Conservation (phyloP, 2,113 vertebrate genomes). For the Percopsis transmontana region DNA sequence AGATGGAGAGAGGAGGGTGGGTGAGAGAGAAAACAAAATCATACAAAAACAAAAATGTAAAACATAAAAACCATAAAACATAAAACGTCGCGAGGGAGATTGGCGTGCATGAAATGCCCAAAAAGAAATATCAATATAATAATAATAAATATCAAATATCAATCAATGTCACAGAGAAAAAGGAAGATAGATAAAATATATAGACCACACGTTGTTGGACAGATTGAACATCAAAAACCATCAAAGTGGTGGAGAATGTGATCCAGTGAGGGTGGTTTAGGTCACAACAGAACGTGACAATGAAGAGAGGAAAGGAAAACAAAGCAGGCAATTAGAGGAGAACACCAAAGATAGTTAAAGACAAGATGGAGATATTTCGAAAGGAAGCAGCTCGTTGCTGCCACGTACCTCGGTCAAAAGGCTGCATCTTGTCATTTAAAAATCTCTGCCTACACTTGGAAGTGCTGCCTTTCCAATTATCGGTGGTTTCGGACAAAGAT, state of each 20-base stretch:
- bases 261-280: constrained; percentile 28
- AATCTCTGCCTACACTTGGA: constrained; percentile 36
- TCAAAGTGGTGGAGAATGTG: constrained; percentile 65
- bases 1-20: constrained; percentile 54
- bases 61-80: constrained; percentile 28
- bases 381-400: not conserved
- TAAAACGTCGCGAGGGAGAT: constrained; percentile 20
- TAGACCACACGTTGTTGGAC: constrained; percentile 18
- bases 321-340: constrained; percentile 46
- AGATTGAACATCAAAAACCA: constrained; percentile 30
- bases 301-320: constrained; percentile 35
- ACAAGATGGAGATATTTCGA: constrained; percentile 49
- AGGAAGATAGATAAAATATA: constrained; percentile 9
- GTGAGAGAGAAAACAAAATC: constrained; percentile 40
- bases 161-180: not conserved
- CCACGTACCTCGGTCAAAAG: constrained; percentile 8
- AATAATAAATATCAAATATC: not conserved
- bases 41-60: constrained; percentile 43
- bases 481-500: not conserved
- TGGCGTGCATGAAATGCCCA: constrained; percentile 22
- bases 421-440: constrained; percentile 50
- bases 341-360: constrained; percentile 59
- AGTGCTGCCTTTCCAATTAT: not conserved
- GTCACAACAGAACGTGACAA: constrained; percentile 36
- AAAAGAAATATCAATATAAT: constrained; percentile 19